Base-by-base conservation (phyloP, 1,140 invertebrate genomes). In the Drosophila nigrodunni region DNA sequence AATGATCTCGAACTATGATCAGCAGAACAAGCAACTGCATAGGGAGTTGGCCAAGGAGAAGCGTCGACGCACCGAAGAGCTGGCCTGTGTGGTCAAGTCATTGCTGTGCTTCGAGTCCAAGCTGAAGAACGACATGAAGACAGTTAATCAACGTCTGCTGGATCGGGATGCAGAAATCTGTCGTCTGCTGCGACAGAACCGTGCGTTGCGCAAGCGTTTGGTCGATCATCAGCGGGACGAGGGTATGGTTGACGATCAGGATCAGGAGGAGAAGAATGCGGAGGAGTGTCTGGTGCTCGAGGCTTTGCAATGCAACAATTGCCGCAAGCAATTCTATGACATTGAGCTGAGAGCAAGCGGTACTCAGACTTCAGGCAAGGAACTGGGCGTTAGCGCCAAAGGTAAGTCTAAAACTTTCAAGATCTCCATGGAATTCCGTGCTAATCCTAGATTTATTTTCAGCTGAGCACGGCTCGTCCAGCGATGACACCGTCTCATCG, bases 111-210 rank as follows among this genome's bases (percentile, higher is more conserved):
- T 96, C 15, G 95, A 96, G 79, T 94, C 95, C 0, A 93, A 95
- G 35, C 82, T 96, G 2, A 94, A 94, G 61, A 94, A 94, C 61
- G 95, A 96, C 83, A 95, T 96, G 89, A 95, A 95, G 80, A 93
- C 93, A 15, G 95, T 96, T 34, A 94, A 94, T 41, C 94, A 94
- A 67, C 93, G 95, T 60, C 91, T 96, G 2, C 93, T 93, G 43
- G 95, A 95, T 67, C 95, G 95, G 76, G 95, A 96, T 85, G 93
- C 93, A 21, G 93, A 95, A 34, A 96, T 96, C 15, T 93, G 93
- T 54, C 82, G 91, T 4, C 75, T 92, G 25, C 41, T 87, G 39
- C 74, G 81, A 3, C 80, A 86, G 34, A 91, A 92, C 67, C 77
- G 77, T 55, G 74, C 82, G 2, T 60, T 92, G n/a, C 79, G 89